A percentile compares a stretch with the other conserved stretches of the same genome.
Evolutionary conservation across 2,113 vertebrate species (phyloP).

Genomic region (Corythornis madagascariensis): DNA sequence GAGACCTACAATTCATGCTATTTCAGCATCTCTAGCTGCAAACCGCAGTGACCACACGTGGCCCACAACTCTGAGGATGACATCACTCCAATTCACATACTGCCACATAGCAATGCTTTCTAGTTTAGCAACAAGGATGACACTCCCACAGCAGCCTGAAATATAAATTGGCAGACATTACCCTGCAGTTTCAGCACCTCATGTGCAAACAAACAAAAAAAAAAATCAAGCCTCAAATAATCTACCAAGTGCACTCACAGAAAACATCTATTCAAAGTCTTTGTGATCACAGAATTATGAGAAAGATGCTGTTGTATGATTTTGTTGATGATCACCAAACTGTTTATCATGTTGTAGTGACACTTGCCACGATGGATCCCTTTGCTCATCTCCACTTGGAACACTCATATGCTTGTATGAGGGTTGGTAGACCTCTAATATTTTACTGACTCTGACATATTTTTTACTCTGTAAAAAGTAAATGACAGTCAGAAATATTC

Average conservation of each 20-base stretch:
- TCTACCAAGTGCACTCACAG: neutral
- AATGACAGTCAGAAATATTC: neutral
- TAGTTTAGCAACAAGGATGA: conserved; percentile 36
- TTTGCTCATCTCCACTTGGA: neutral
- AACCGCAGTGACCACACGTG: neutral
- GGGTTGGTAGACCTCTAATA: neutral
- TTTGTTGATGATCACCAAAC: neutral
- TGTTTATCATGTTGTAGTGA: neutral
- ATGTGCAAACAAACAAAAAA: neutral
- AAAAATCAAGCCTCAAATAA: neutral
- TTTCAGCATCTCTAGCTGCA: neutral
- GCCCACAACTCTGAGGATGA: neutral
- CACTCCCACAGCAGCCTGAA: conserved; percentile 30
- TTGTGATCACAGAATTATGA: neutral
- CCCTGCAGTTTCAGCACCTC: neutral
- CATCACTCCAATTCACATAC: conserved; percentile 35
- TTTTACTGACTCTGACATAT: neutral
- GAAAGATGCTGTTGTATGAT: neutral
- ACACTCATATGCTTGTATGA: neutral
- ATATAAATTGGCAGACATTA: conserved; percentile 33
- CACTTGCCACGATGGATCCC: neutral
- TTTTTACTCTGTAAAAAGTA: neutral
- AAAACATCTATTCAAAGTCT: neutral
- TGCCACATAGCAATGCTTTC: conserved; percentile 20
- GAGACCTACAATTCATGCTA: neutral